phyloP scores from a whole-genome alignment of 1,140 invertebrate genomes.

The Saccostrea cuccullata region DNA sequence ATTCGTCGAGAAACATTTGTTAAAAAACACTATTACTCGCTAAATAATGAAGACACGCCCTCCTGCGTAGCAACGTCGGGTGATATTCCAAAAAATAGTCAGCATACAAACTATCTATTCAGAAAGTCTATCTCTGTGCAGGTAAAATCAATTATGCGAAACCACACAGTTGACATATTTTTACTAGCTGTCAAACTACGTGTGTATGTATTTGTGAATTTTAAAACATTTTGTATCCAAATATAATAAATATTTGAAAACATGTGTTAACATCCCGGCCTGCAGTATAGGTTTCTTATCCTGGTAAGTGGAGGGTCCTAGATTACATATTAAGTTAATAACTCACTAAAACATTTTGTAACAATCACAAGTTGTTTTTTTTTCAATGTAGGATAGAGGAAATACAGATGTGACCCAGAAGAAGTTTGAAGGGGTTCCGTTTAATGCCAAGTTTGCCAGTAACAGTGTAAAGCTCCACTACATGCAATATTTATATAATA shows the following conservation, averaged over 20 bases:
- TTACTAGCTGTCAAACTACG: too few relatives aligned
- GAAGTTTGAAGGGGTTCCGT: slow-evolving; percentile 73
- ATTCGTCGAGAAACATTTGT: too few relatives aligned
- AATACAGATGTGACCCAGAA: slow-evolving; percentile 71
- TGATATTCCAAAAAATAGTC: too few relatives aligned
- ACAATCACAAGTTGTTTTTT: background rate
- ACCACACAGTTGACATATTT: too few relatives aligned
- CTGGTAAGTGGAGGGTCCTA: slow-evolving; percentile 73
- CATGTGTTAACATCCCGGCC: too few relatives aligned
- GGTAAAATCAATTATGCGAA: slow-evolving; percentile 61
- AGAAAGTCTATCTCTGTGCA: slow-evolving; percentile 80
- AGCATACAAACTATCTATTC: slow-evolving; percentile 78
- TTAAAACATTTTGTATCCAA: too few relatives aligned
- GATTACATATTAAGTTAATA: background rate
- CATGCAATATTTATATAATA: too few relatives aligned
- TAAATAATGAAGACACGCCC: too few relatives aligned
- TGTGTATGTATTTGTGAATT: too few relatives aligned
- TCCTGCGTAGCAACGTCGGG: too few relatives aligned
- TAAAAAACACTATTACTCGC: too few relatives aligned
- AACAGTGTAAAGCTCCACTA: slow-evolving; percentile 69
- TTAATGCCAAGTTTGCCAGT: slow-evolving; percentile 77
- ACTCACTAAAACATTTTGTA: background rate
- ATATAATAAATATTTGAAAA: too few relatives aligned
- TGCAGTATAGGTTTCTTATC: slow-evolving; percentile 79
- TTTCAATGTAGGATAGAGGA: slow-evolving; percentile 75